Evolutionary conservation across 1,140 invertebrate genomes (phyloP).

Genomic region (Adelges cooleyi): DNA sequence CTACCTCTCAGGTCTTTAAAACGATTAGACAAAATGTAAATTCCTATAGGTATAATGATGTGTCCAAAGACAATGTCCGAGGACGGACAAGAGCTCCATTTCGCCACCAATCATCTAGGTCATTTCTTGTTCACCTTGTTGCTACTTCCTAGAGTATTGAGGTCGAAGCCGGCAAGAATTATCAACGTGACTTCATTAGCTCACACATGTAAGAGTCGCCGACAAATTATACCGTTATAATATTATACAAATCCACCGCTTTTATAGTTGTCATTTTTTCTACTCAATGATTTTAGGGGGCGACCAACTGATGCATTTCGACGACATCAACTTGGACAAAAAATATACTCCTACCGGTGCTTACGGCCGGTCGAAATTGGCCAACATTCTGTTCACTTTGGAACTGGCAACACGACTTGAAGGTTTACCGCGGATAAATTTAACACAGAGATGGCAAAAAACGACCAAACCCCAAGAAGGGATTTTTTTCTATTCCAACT

Average conservation of each 20-base stretch:
- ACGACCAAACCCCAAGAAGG: no score
- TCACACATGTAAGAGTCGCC: slow-evolving; percentile 39
- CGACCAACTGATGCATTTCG: slow-evolving; percentile 32
- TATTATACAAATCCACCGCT: no score
- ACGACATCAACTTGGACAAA: slow-evolving; percentile 36
- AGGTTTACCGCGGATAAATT: slow-evolving; percentile 41
- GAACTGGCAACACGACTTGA: slow-evolving; percentile 49
- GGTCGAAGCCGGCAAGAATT: slow-evolving; percentile 51
- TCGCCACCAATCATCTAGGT: slow-evolving; percentile 67
- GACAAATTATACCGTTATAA: no score
- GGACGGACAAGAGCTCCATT: slow-evolving; percentile 70
- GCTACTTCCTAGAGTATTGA: slow-evolving; percentile 50
- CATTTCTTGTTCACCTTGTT: slow-evolving; percentile 76
- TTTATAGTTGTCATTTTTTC: no score
- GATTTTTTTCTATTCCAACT: no score
- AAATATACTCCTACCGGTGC: slow-evolving; percentile 55
- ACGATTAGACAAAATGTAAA: no score
- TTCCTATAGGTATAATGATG: slow-evolving; percentile 34
- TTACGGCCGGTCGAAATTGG: slow-evolving; percentile 62
- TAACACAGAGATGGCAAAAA: slow-evolving; percentile 34
- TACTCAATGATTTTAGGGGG: not conserved
- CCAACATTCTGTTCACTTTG: slow-evolving; percentile 57
- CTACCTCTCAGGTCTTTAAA: no score
- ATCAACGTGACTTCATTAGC: slow-evolving; percentile 55
- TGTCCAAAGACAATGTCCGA: slow-evolving; percentile 40